A percentile compares a stretch with the other conserved stretches of the same genome.
Conservation (phyloP, 2,888 invertebrate species). For the Synanthedon tipuliformis region DNA sequence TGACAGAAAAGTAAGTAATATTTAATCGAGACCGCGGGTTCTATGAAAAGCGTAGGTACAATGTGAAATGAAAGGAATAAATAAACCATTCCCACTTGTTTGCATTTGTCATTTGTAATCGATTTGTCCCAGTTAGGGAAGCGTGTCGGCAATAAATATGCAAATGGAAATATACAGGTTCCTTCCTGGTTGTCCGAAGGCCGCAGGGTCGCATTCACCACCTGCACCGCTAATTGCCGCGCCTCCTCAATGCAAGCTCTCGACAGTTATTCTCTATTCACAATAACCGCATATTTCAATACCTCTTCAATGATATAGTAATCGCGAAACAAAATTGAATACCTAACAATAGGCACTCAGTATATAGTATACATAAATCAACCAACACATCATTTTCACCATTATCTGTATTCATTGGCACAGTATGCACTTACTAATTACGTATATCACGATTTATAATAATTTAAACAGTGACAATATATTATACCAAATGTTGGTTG, state of each 20-base stretch:
- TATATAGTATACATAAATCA: too few relatives aligned
- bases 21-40: constrained; percentile 20
- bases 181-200: constrained; percentile 22
- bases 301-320: not conserved
- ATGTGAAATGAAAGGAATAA: not conserved
- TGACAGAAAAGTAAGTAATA: constrained; percentile 22
- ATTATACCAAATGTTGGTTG: too few relatives aligned
- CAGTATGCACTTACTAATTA: too few relatives aligned
- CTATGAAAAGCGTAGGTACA: constrained; percentile 2
- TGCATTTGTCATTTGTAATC: constrained; percentile 24
- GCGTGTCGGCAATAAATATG: constrained; percentile 41
- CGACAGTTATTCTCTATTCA: constrained; percentile 44
- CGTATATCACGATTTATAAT: too few relatives aligned
- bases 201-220: constrained; percentile 58
- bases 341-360: too few relatives aligned
- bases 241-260: constrained; percentile 36
- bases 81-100: constrained; percentile 5
- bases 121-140: constrained; percentile 33
- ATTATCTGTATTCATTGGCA: too few relatives aligned
- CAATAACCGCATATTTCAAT: constrained; percentile 31
- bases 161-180: constrained; percentile 33
- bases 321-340: not conserved
- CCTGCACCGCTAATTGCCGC: constrained; percentile 62
- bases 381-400: too few relatives aligned
- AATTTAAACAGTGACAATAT: too few relatives aligned